A percentile compares a stretch with the other conserved stretches of the same genome.
These are phyloP conservation scores for Anoplius nigerrimus DNA, from an alignment of 2,888 invertebrate genomes.

Conservation along the genomic window DNA sequence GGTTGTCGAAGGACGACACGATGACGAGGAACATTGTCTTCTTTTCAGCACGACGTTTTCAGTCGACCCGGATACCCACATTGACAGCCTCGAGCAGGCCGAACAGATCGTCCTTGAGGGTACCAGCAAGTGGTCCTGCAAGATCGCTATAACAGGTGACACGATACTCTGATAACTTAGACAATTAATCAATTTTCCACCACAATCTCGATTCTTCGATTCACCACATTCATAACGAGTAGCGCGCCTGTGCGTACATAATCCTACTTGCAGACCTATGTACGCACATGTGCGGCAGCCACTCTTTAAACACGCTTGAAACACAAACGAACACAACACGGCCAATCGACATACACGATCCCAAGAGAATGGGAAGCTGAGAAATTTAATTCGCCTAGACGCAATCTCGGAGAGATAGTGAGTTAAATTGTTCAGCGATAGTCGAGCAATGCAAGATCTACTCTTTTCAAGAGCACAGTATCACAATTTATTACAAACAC, in stretches of 20 bases:
- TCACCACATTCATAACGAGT: slow-evolving; percentile 11
- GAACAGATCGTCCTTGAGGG: slow-evolving; percentile 98
- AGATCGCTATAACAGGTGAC: slow-evolving; percentile 98
- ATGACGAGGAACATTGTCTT: slow-evolving; percentile 69
- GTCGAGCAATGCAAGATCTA: slow-evolving; percentile 9
- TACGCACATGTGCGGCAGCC: slow-evolving; percentile 37
- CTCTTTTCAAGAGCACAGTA: slow-evolving; percentile 36
- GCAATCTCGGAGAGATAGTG: too few relatives aligned
- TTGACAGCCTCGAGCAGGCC: slow-evolving; percentile 98
- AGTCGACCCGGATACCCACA: slow-evolving; percentile 98
- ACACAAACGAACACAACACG: background rate
- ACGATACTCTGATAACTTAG: slow-evolving; percentile 53
- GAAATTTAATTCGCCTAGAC: too few relatives aligned
- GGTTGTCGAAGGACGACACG: slow-evolving; percentile 64
- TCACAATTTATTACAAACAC: slow-evolving; percentile 28
- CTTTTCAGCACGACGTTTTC: slow-evolving; percentile 94
- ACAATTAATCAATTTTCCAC: slow-evolving; percentile 40
- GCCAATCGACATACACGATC: too few relatives aligned
- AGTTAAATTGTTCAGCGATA: background rate
- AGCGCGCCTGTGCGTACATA: slow-evolving; percentile 17
- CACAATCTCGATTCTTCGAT: slow-evolving; percentile 35
- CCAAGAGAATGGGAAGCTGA: too few relatives aligned
- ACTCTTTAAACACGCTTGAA: slow-evolving; percentile 3
- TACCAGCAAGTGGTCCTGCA: slow-evolving; percentile 99
- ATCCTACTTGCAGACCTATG: slow-evolving; percentile 31